Percentiles rank a stretch among this genome's conserved stretches.
Conservation (phyloP, 2,888 invertebrate species). For the Rhagophthalmus giganteus region DNA sequence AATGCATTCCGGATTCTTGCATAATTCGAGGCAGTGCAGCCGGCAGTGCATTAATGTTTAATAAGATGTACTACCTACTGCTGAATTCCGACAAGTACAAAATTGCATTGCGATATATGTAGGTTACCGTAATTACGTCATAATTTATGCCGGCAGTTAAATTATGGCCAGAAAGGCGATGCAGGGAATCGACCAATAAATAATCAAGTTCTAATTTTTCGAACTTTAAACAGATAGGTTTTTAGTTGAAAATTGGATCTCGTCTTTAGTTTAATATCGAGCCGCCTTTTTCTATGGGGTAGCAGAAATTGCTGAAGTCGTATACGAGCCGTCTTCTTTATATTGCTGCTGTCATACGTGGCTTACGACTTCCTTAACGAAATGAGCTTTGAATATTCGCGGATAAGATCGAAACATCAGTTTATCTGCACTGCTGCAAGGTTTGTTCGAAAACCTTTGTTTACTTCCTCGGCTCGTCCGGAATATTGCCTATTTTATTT, state of each 20-base stretch:
- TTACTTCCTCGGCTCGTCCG: no score
- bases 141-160: conserved; percentile 16
- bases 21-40: conserved; percentile 11
- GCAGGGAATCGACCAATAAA: neutral
- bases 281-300: conserved; percentile 12
- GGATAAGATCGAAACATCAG: conserved; percentile 20
- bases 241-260: no score
- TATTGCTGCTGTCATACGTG: conserved; percentile 21
- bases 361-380: conserved; percentile 18
- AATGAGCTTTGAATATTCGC: conserved; percentile 21
- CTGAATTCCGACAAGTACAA: conserved; percentile 21
- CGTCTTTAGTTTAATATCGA: conserved; percentile 9
- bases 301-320: conserved; percentile 16
- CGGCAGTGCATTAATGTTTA: conserved; percentile 22
- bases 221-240: no score
- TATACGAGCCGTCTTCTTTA: conserved; percentile 3
- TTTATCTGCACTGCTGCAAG: conserved; percentile 17
- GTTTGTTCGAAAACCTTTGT: no score
- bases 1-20: conserved; percentile 22
- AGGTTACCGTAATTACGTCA: conserved; percentile 20
- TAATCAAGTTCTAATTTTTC: neutral
- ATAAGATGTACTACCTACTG: conserved; percentile 15
- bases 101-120: conserved; percentile 24
- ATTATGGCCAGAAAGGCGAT: conserved; percentile 2
- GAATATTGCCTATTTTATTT: no score